Conservation (phyloP, 1,140 invertebrate genomes). For the Drosophila lini region DNA sequence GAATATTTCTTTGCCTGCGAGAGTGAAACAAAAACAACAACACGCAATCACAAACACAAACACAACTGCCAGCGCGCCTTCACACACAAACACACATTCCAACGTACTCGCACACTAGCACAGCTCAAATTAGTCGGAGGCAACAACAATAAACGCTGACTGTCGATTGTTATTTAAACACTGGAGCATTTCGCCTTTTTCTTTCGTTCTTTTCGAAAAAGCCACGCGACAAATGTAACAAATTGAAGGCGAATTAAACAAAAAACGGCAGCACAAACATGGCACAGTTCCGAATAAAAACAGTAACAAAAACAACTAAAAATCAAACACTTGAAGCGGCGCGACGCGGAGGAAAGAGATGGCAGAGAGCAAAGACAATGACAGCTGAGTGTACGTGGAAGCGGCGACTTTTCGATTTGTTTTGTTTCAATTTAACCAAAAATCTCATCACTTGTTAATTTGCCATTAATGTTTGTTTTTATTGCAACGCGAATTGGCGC, state of each 20-base stretch:
- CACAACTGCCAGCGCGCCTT: constrained; percentile 19
- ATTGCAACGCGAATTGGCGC: constrained; percentile 6
- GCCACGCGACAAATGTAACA: constrained; percentile 41
- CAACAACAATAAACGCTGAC: constrained; percentile 55
- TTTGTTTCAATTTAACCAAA: constrained; percentile 22
- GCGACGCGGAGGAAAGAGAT: constrained; percentile 30
- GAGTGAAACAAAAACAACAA: constrained; percentile 28
- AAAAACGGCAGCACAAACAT: constrained; percentile 16
- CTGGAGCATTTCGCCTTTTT: constrained; percentile 4
- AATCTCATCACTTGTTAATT: constrained; percentile 16
- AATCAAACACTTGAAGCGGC: constrained; percentile 64
- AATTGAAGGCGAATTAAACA: constrained; percentile 36
- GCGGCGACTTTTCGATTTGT: constrained; percentile 39
- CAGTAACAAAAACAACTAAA: constrained; percentile 52
- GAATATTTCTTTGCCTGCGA: constrained; percentile 21
- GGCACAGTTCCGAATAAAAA: constrained; percentile 39
- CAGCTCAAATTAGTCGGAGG: constrained; percentile 67
- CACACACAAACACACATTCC: constrained; percentile 22
- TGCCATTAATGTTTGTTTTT: constrained; percentile 1
- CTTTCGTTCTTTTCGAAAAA: constrained; percentile 9
- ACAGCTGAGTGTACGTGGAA: constrained; percentile 43
- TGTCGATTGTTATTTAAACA: constrained; percentile 50
- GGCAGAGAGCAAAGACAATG: constrained; percentile 26
- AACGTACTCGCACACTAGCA: constrained; percentile 20
- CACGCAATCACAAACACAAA: constrained; percentile 33